Conservation (phyloP, 2,113 vertebrate species). For the Triplophysa dalaica region DNA sequence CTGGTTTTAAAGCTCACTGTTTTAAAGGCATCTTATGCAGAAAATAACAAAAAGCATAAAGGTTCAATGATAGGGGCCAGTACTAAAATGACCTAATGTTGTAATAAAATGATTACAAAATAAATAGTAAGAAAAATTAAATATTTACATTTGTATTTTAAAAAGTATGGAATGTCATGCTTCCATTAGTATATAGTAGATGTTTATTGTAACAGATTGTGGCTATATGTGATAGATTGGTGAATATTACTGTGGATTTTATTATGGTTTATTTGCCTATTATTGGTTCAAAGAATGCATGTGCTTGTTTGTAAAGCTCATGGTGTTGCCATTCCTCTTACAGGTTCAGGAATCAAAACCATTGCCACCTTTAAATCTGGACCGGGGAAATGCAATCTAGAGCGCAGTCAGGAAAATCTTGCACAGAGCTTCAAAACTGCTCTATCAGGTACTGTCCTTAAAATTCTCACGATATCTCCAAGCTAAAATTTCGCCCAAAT, state of each 20-base stretch:
- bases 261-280: not conserved
- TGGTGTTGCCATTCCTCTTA: conserved; percentile 59
- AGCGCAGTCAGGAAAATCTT: conserved; percentile 84
- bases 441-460: conserved; percentile 81
- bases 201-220: too few species aligned
- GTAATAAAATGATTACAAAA: too few species aligned
- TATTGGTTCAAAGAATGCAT: not conserved
- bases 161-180: too few species aligned
- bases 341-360: conserved; percentile 81
- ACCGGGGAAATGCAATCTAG: conserved; percentile 89
- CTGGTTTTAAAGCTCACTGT: conserved; percentile 1
- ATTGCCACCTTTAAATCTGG: conserved; percentile 89
- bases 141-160: too few species aligned
- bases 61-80: too few species aligned
- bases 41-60: too few species aligned
- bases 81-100: too few species aligned
- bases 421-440: conserved; percentile 78
- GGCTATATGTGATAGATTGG: too few species aligned
- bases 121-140: too few species aligned
- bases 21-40: not conserved
- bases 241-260: too few species aligned
- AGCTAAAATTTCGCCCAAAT: not conserved
- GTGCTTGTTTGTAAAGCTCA: not conserved
- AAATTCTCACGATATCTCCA: not conserved
- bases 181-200: too few species aligned